Conservation (phyloP, 1,140 invertebrate genomes). For the Cephus cinctus region DNA sequence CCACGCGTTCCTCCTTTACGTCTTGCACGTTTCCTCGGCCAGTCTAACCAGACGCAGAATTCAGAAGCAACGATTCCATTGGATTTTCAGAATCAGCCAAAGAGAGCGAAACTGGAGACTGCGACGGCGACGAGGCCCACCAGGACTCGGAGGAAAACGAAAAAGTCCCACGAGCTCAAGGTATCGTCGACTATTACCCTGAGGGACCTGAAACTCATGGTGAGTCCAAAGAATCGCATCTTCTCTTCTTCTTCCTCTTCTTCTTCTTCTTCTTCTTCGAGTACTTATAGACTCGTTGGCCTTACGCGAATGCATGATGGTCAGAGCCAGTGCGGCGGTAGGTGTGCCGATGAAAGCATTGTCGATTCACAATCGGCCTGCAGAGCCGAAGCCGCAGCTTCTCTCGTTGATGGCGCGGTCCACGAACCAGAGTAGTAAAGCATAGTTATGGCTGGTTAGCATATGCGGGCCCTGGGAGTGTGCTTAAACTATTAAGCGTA, state of each 20-base stretch:
- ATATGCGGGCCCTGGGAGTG: slow-evolving; percentile 46
- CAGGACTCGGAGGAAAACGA: slow-evolving; percentile 47
- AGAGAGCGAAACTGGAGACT: slow-evolving; percentile 36
- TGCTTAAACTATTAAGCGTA: slow-evolving; percentile 57
- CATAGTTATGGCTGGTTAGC: slow-evolving; percentile 55
- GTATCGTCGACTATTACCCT: slow-evolving; percentile 50
- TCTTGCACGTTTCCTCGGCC: too few species aligned
- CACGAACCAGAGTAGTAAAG: slow-evolving; percentile 48
- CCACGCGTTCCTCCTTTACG: too few species aligned
- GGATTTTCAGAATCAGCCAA: slow-evolving; percentile 30
- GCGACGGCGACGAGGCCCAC: slow-evolving; percentile 36
- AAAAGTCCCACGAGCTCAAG: slow-evolving; percentile 49
- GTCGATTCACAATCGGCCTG: too few species aligned
- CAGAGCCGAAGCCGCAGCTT: too few species aligned
- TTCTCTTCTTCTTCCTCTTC: too few species aligned
- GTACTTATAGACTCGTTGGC: too few species aligned
- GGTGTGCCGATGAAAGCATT: too few species aligned
- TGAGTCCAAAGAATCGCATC: slow-evolving; percentile 31
- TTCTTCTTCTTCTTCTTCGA: too few species aligned
- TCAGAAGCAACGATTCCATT: too few species aligned
- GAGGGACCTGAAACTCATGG: slow-evolving; percentile 52
- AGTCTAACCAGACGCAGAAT: too few species aligned
- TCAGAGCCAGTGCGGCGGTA: too few species aligned
- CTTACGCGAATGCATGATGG: too few species aligned
- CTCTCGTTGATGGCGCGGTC: background rate